Evolutionary conservation across 2,797 vertebrate species (phyloP).

Genomic region (Pangasius krempfi): DNA sequence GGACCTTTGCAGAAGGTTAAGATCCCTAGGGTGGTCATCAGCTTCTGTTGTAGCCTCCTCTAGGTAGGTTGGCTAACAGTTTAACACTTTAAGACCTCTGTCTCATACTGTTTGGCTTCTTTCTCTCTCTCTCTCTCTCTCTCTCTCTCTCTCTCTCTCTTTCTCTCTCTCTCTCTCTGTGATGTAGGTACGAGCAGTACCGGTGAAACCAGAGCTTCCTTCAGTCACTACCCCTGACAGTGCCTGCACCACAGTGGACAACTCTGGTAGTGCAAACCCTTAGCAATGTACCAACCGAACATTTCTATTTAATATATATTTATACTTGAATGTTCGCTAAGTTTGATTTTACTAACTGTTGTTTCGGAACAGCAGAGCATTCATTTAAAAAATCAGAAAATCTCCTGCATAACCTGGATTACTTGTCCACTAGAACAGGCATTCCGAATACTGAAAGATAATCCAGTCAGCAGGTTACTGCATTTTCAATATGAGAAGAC

Average conservation of each 20-base stretch:
- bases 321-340: neutral
- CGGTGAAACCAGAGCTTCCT: constrained; percentile 68
- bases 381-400: neutral
- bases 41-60: neutral
- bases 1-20: neutral
- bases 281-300: neutral
- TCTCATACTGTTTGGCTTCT: neutral
- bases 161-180: constrained; percentile 50
- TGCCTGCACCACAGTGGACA: constrained; percentile 63
- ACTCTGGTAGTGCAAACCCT: constrained; percentile 70
- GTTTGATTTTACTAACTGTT: neutral
- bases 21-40: neutral
- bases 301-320: neutral
- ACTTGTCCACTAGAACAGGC: constrained; percentile 34
- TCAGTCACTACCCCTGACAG: constrained; percentile 62
- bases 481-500: constrained; percentile 33
- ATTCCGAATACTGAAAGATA: constrained; percentile 40
- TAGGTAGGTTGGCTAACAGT: neutral
- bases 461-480: constrained; percentile 39
- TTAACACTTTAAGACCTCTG: neutral
- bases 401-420: constrained; percentile 42
- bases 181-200: constrained; percentile 69
- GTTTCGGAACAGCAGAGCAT: constrained; percentile 1
- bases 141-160: neutral
- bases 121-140: neutral